Conservation (phyloP, 2,888 invertebrate species). For the Euplagia quadripunctaria region DNA sequence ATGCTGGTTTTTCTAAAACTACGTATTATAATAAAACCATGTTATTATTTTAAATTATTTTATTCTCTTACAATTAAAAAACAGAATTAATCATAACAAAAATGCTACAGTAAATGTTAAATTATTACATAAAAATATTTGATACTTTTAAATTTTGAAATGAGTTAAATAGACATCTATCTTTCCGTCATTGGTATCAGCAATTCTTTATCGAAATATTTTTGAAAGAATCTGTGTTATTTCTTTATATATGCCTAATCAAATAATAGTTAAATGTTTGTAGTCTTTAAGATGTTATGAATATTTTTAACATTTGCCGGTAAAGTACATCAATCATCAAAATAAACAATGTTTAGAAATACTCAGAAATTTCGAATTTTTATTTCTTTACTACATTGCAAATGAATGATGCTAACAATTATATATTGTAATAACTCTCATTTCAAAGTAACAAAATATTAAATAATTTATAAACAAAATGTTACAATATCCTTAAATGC, state of each 20-base stretch:
- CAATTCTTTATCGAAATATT: too few species aligned
- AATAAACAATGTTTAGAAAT: too few species aligned
- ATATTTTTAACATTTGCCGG: too few species aligned
- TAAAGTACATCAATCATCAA: too few species aligned
- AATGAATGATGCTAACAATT: background rate
- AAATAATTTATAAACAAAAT: conserved; percentile 33
- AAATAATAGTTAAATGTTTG: too few species aligned
- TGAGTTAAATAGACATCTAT: conserved; percentile 42
- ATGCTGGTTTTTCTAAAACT: background rate
- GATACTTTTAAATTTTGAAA: conserved; percentile 47
- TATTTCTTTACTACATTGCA: background rate
- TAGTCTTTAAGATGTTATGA: too few species aligned
- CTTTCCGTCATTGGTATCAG: too few species aligned
- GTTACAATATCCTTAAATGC: conserved; percentile 65
- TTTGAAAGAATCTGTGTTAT: too few species aligned
- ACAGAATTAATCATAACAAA: conserved; percentile 71
- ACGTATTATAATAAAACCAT: background rate
- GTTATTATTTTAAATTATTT: conserved; percentile 52
- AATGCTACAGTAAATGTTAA: conserved; percentile 70
- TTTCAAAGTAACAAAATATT: conserved; percentile 46
- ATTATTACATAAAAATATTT: conserved; percentile 40
- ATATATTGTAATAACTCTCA: conserved; percentile 12
- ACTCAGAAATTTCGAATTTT: background rate
- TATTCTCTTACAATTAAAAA: conserved; percentile 67
- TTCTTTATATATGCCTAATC: too few species aligned